phyloP scores from a whole-genome alignment of 2,113 vertebrate genomes.

The Heteronetta atricapilla region DNA sequence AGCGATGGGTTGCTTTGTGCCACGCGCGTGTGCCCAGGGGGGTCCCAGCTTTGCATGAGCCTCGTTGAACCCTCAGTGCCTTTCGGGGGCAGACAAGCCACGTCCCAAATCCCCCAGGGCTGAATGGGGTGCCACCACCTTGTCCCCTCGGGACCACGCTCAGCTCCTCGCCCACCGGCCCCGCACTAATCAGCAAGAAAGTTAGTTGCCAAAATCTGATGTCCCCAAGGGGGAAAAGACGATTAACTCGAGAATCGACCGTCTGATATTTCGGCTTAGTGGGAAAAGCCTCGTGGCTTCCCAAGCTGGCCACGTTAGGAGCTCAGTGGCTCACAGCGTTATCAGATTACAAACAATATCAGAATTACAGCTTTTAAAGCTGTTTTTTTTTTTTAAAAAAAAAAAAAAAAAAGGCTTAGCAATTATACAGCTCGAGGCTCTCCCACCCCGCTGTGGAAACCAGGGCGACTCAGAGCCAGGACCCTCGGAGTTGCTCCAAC shows the following conservation, averaged over 20 bases:
- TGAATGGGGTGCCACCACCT: fast-evolving
- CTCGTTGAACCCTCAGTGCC: fast-evolving
- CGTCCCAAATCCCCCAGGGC: not conserved
- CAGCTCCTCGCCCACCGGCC: not conserved
- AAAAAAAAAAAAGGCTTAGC: constrained; percentile 21
- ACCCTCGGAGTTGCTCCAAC: fast-evolving
- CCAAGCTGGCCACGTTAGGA: constrained; percentile 46
- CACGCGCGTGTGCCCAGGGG: fast-evolving
- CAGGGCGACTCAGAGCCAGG: not conserved
- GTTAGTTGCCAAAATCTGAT: not conserved
- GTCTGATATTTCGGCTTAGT: constrained; percentile 42
- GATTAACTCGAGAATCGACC: not conserved
- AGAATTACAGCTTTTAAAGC: constrained; percentile 64
- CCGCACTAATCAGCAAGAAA: not conserved
- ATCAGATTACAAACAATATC: constrained; percentile 69
- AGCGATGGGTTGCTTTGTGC: not conserved
- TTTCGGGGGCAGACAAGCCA: not conserved
- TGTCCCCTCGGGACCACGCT: not conserved
- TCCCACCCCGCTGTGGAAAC: not conserved
- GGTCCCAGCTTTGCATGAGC: not conserved
- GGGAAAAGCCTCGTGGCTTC: constrained; percentile 33
- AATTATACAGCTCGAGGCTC: constrained; percentile 12
- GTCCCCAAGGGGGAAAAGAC: not conserved
- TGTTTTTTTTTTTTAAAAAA: no score
- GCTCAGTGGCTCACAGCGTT: not conserved